Conservation (phyloP, 2,797 vertebrate species). For the Antennarius maculatus region DNA sequence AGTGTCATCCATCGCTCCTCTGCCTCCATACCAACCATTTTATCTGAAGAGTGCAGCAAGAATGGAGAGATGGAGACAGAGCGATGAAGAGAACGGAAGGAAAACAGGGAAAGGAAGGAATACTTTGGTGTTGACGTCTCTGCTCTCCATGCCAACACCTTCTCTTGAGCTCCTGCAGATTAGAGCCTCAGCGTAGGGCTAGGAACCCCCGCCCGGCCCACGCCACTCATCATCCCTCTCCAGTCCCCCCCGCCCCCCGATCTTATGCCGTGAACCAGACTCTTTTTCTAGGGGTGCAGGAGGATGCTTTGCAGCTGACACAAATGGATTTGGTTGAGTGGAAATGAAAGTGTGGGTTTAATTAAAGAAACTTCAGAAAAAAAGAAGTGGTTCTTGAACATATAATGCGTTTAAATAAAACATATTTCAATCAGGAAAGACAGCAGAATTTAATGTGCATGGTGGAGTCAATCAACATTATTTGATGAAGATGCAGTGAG, state of each 20-base stretch:
- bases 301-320: constrained; percentile 39
- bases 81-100: constrained; percentile 24
- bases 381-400: background rate
- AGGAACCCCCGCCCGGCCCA: constrained; percentile 19
- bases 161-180: constrained; percentile 61
- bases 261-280: constrained; percentile 28
- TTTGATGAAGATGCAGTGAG: too few relatives aligned
- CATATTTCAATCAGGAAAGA: background rate
- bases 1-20: constrained; percentile 28
- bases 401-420: background rate
- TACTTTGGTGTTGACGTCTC: constrained; percentile 71
- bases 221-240: constrained; percentile 21
- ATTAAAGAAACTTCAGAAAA: constrained; percentile 35
- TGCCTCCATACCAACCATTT: constrained; percentile 57
- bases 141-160: constrained; percentile 76
- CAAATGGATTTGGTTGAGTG: constrained; percentile 31
- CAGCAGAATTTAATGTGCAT: too few relatives aligned
- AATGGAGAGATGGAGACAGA: constrained; percentile 9
- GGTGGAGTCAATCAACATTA: too few relatives aligned
- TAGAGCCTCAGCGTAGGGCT: constrained; percentile 57
- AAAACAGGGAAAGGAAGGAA: constrained; percentile 39
- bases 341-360: constrained; percentile 21
- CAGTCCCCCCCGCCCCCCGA: background rate
- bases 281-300: constrained; percentile 18
- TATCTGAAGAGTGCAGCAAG: constrained; percentile 77